Base-by-base conservation (phyloP, 2,797 vertebrate species). In the Phrynocephalus vlangalii region DNA sequence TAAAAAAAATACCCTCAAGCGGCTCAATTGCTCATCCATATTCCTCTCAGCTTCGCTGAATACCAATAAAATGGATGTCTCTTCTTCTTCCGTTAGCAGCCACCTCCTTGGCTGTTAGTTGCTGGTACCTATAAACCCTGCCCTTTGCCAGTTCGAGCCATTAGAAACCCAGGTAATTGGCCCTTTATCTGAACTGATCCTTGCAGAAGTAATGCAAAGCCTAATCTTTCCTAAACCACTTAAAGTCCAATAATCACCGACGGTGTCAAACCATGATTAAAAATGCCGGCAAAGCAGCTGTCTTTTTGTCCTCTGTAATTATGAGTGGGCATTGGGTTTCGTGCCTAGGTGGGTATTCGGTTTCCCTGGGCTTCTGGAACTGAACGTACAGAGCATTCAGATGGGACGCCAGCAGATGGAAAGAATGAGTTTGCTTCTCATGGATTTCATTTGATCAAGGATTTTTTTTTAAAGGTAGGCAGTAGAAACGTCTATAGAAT, bases 241-340 rank as follows among this genome's bases (percentile, higher is more conserved):
- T 89, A 93, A 96, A 97, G 97, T 96, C 97, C 93, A 89, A 93
- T 98, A 98, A 98, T 98, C 97, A 97, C 95, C 89, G 66, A 56
- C 86, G 93, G 84, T 92, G 86, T 88, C 91, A 79, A 90, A 79
- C 80, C 33, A 18, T 97, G 98, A 98, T 98, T 98, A 98, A 97
- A 96, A 95, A 91, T 60, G 87, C 90, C 90, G 90, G 84, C 89
- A 89, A 93, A 96, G 93, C 97, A 97, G 96, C 96, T 97, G 96
- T 93, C 94, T 96, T 95, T 97, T 97, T 96, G 96, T 97, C 94
- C 90, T 52, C 87, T 89, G 91, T 95, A 95, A 95, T 96, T 96
- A 95, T 91, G 95, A 92, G 2, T 4, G 20, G 90, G 87, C 88
- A 92, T 94, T 87, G 87, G 93, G 92, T 83, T 89, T 86, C 33